These are phyloP conservation scores for Osmoderma eremita DNA, from an alignment of 2,888 invertebrate species.

Conservation along the genomic window DNA sequence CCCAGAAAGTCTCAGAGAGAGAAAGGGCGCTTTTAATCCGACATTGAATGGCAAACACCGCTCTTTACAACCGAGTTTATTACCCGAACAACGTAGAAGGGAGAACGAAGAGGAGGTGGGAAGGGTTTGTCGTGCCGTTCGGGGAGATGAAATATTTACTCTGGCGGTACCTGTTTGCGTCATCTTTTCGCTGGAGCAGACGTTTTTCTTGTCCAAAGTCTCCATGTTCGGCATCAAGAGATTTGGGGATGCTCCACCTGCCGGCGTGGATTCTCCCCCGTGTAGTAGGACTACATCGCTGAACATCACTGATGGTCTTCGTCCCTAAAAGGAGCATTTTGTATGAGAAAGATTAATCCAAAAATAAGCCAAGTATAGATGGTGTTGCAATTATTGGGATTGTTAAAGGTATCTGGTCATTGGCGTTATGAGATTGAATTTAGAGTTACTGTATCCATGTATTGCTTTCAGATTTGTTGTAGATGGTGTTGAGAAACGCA, in stretches of 20 bases:
- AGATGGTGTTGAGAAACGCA: too few species aligned
- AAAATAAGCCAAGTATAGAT: too few species aligned
- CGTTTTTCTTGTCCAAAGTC: constrained; percentile 67
- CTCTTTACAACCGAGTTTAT: constrained; percentile 13
- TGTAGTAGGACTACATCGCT: constrained; percentile 85
- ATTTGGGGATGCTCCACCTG: constrained; percentile 56
- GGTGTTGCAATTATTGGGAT: too few species aligned
- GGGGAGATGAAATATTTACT: not conserved
- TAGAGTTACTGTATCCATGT: too few species aligned
- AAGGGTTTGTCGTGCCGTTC: constrained; percentile 1
- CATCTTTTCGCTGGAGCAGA: constrained; percentile 89
- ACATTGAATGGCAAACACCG: constrained; percentile 26
- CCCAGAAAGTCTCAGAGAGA: not conserved
- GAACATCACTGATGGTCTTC: constrained; percentile 89
- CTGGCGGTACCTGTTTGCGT: constrained; percentile 77
- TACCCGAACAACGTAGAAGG: not conserved
- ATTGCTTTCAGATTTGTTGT: too few species aligned
- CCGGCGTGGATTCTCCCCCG: constrained; percentile 63
- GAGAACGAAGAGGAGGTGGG: not conserved
- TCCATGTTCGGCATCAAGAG: constrained; percentile 52
- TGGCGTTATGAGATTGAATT: too few species aligned
- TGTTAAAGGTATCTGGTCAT: too few species aligned
- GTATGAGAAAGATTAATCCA: too few species aligned
- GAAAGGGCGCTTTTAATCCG: constrained; percentile 38
- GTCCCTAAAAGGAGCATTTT: not conserved